Evolutionary conservation across 2,113 vertebrate species (phyloP).

Genomic region (Myiopsitta monachus): DNA sequence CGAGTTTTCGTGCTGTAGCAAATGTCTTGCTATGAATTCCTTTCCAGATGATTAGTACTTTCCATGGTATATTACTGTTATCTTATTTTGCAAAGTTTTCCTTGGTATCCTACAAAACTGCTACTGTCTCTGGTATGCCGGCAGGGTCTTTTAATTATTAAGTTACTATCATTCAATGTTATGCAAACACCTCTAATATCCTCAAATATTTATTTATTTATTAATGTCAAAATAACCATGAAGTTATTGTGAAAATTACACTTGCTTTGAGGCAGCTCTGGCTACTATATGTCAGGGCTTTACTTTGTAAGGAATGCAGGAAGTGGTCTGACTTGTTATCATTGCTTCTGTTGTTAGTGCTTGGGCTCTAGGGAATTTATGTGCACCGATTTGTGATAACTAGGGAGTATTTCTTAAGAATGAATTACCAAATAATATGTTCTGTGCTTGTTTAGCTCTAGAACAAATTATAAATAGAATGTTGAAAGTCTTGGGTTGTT

Average conservation of each 20-base stretch:
- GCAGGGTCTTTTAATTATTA: not conserved
- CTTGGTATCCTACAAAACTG: not conserved
- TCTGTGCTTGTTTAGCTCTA: not conserved
- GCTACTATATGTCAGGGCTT: not conserved
- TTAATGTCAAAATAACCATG: not conserved
- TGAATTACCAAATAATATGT: not conserved
- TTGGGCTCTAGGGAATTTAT: conserved; percentile 8
- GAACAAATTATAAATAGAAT: not conserved
- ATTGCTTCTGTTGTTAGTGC: conserved; percentile 48
- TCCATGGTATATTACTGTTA: conserved; percentile 13
- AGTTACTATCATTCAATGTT: not conserved
- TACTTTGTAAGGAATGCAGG: conserved; percentile 32
- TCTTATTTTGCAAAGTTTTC: not conserved
- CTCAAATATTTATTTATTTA: not conserved
- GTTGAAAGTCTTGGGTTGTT: not conserved
- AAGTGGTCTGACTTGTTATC: conserved; percentile 17
- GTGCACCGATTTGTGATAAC: not conserved
- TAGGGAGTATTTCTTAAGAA: not conserved
- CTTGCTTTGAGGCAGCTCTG: not conserved
- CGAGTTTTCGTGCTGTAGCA: conserved; percentile 30
- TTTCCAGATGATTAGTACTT: conserved; percentile 34
- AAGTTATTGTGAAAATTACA: not conserved
- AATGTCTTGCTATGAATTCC: conserved; percentile 28
- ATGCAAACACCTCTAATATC: not conserved
- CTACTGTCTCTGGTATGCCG: not conserved